These are phyloP conservation scores for Semnopithecus entellus DNA, from an alignment of 2,113 vertebrate species.

Conservation along the genomic window DNA sequence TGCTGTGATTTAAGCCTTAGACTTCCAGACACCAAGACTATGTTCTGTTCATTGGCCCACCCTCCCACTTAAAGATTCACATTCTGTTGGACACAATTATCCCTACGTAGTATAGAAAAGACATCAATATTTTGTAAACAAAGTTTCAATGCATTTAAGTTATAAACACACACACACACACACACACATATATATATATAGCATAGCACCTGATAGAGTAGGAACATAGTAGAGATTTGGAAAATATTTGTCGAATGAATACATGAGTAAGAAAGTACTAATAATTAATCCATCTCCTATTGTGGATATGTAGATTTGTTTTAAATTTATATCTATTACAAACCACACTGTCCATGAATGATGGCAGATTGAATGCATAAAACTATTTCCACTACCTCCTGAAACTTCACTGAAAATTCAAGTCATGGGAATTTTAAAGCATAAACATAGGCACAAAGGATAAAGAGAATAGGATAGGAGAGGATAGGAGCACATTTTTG, in stretches of 20 bases:
- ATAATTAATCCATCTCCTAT: background rate
- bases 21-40: background rate
- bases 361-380: background rate
- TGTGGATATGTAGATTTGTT: background rate
- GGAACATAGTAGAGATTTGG: background rate
- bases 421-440: background rate
- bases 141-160: background rate
- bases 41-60: background rate
- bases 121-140: background rate
- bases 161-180: background rate
- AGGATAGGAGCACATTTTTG: background rate
- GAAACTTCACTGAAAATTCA: background rate
- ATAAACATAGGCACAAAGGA: background rate
- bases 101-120: background rate
- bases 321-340: background rate
- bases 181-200: background rate
- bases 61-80: background rate
- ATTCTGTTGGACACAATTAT: background rate
- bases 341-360: background rate
- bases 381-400: background rate
- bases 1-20: background rate
- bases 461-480: background rate
- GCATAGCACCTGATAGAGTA: background rate
- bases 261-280: background rate
- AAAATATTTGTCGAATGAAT: conserved; percentile 6